Percentiles rank a stretch among this genome's conserved stretches.
Conservation (phyloP, 1,140 invertebrate species). For the Nasonia giraulti region DNA sequence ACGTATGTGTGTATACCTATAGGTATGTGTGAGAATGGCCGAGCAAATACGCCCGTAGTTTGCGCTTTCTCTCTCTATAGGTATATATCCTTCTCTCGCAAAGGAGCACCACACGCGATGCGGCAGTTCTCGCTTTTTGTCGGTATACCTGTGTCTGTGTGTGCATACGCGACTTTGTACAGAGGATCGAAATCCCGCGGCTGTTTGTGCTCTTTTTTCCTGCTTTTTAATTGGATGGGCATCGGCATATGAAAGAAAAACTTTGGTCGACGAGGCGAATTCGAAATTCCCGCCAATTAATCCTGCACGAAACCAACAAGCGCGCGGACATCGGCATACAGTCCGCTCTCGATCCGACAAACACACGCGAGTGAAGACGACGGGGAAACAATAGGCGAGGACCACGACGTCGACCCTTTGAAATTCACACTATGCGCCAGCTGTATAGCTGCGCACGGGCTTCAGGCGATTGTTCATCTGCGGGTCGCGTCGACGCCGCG, state of each 20-base stretch:
- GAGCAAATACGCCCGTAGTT: constrained; percentile 29
- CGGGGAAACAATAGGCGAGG: background rate
- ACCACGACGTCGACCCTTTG: background rate
- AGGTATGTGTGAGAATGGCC: background rate
- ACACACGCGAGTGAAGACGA: background rate
- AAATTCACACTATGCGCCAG: constrained; percentile 2
- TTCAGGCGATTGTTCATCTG: constrained; percentile 27
- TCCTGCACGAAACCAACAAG: too few species aligned
- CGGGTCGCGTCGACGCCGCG: background rate
- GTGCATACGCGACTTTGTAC: background rate
- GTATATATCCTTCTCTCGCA: background rate
- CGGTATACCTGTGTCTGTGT: background rate
- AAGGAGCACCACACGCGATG: background rate
- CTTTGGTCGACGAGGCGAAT: background rate
- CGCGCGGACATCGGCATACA: background rate
- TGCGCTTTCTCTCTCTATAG: background rate
- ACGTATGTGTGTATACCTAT: background rate
- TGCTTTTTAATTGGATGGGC: background rate
- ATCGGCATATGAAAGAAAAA: too few species aligned
- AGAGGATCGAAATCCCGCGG: constrained; percentile 4
- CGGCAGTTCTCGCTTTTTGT: background rate
- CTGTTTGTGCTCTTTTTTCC: background rate
- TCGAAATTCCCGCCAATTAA: too few species aligned
- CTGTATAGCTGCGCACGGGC: background rate
- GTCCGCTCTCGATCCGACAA: background rate